These are phyloP conservation scores for Astropecten irregularis DNA, from an alignment of 53 echinoderm and acorn worm genomes.

Conservation along the genomic window DNA sequence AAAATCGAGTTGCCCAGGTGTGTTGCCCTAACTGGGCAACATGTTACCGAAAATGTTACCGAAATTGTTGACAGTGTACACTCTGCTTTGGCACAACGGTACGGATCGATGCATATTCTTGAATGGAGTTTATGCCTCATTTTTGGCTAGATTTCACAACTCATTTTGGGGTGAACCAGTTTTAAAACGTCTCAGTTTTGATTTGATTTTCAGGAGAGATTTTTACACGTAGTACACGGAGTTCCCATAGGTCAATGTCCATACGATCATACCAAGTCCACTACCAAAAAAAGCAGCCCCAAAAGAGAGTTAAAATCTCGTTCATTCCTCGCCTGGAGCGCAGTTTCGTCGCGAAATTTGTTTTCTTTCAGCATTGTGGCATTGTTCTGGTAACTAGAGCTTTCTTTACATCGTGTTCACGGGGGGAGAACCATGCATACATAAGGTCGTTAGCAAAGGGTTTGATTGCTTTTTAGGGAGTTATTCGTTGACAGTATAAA, in stretches of 20 bases:
- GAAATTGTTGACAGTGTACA: too few relatives aligned
- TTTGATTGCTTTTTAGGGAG: not conserved
- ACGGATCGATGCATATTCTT: too few relatives aligned
- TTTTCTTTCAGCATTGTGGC: conserved; percentile 33
- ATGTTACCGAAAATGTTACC: too few relatives aligned
- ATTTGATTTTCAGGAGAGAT: not conserved
- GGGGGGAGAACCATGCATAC: too few relatives aligned
- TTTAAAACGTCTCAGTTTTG: not conserved
- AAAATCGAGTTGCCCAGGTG: too few relatives aligned
- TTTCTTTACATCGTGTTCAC: conserved; percentile 29
- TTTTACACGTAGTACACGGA: not conserved
- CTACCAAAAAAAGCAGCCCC: not conserved
- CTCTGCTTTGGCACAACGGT: too few relatives aligned
- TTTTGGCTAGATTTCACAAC: too few relatives aligned
- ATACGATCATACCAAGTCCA: conserved; percentile 19
- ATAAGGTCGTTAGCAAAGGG: conserved; percentile 31
- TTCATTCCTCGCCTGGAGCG: conserved; percentile 28
- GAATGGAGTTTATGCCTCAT: too few relatives aligned
- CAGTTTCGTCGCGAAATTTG: conserved; percentile 34
- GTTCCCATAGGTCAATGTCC: conserved; percentile 35
- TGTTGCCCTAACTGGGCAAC: too few relatives aligned
- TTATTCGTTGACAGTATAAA: not conserved
- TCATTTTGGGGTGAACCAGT: too few relatives aligned
- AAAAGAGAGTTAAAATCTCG: conserved; percentile 41
- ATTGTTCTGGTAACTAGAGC: conserved; percentile 41